Evolutionary conservation across 2,888 invertebrate species (phyloP).

Genomic region (Dromius quadrimaculatus): DNA sequence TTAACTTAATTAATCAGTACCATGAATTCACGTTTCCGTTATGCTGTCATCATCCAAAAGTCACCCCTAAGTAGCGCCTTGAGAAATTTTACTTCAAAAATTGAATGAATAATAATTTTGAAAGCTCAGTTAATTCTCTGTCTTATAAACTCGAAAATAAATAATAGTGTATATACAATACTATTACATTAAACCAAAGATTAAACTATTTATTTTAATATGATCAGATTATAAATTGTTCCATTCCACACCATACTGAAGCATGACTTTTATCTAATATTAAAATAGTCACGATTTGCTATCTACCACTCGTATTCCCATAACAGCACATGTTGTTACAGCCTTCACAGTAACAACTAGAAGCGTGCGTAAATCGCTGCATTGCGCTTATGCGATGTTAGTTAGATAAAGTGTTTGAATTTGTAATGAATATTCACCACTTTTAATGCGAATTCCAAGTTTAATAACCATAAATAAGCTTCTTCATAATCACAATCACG

Average conservation of each 20-base stretch:
- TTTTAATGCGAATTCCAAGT: conserved; percentile 41
- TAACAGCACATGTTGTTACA: not conserved
- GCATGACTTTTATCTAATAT: not conserved
- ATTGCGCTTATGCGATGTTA: not conserved
- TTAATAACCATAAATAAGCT: conserved; percentile 49
- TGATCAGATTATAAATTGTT: no score
- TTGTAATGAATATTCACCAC: conserved; percentile 45
- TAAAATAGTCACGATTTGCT: conserved; percentile 16
- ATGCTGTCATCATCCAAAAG: no score
- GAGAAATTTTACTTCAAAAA: no score
- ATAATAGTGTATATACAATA: no score
- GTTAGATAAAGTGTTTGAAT: conserved; percentile 28
- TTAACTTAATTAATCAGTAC: no score
- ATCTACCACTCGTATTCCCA: conserved; percentile 16
- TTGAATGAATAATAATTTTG: no score
- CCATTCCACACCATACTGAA: not conserved
- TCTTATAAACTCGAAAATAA: no score
- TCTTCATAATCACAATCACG: conserved; percentile 45
- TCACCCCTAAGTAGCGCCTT: no score
- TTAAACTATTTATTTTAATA: no score
- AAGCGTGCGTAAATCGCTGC: not conserved
- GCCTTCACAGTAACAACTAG: conserved; percentile 17
- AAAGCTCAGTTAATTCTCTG: no score
- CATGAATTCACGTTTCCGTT: no score
- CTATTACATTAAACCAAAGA: no score